phyloP scores from a whole-genome alignment of 2,888 invertebrate genomes.

The Tachina fera region DNA sequence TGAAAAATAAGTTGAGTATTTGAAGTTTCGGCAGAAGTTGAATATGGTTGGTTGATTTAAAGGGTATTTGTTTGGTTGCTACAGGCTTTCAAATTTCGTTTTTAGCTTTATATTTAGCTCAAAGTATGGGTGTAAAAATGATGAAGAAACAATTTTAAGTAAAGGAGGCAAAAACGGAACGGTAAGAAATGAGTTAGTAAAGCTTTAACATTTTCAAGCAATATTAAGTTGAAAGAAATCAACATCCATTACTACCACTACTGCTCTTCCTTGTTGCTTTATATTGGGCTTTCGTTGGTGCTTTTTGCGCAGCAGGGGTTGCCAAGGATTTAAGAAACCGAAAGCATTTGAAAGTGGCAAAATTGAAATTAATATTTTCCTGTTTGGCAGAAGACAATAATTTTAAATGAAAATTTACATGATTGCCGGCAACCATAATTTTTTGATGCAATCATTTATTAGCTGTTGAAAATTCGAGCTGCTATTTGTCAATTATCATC shows the following conservation, averaged over 20 bases:
- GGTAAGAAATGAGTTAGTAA: slow-evolving; percentile 43
- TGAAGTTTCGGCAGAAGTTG: slow-evolving; percentile 30
- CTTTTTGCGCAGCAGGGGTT: slow-evolving; percentile 34
- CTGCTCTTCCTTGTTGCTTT: slow-evolving; percentile 32
- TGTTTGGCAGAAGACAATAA: not conserved
- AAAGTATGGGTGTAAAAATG: slow-evolving; percentile 6
- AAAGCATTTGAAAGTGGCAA: not conserved
- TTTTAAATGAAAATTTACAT: not conserved
- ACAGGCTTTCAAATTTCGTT: slow-evolving; percentile 26
- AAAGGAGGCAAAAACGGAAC: slow-evolving; percentile 39
- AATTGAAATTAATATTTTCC: not conserved
- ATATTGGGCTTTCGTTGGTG: not conserved
- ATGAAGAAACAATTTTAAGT: slow-evolving; percentile 22
- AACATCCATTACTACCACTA: slow-evolving; percentile 36
- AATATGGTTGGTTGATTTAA: slow-evolving; percentile 20
- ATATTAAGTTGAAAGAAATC: slow-evolving; percentile 41
- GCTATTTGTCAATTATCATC: no score
- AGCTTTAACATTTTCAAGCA: slow-evolving; percentile 53
- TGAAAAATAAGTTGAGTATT: slow-evolving; percentile 41
- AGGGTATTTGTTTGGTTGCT: slow-evolving; percentile 1
- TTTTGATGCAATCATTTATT: no score
- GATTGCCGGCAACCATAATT: no score
- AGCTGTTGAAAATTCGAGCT: no score
- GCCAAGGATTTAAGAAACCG: slow-evolving; percentile 4
- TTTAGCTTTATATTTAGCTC: slow-evolving; percentile 1